Conservation (phyloP, 2,888 invertebrate species). For the Mantis religiosa region DNA sequence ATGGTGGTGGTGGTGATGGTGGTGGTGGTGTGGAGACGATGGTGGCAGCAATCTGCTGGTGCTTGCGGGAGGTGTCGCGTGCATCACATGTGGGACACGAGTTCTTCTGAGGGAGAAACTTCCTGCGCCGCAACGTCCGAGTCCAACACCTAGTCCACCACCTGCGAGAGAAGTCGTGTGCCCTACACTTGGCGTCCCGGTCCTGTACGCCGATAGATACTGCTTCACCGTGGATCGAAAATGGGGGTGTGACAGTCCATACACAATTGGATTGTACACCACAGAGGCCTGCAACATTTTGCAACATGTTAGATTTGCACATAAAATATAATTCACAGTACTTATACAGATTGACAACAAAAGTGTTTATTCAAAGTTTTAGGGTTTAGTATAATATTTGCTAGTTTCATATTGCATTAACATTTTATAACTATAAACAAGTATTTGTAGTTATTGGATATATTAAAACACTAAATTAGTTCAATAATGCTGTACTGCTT, state of each 20-base stretch:
- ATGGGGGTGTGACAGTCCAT: constrained; percentile 44
- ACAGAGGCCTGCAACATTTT: constrained; percentile 39
- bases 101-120: not conserved
- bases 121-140: not conserved
- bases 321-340: too few species aligned
- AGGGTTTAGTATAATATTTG: too few species aligned
- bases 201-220: constrained; percentile 34
- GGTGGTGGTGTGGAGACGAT: not conserved
- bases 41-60: not conserved
- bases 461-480: too few species aligned
- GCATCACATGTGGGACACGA: not conserved
- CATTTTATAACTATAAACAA: too few species aligned
- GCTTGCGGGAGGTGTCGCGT: not conserved
- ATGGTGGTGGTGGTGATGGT: not conserved
- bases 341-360: too few species aligned
- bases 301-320: not conserved
- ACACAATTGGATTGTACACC: constrained; percentile 47
- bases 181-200: not conserved
- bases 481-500: too few species aligned
- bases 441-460: too few species aligned
- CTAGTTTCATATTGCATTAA: too few species aligned
- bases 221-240: constrained; percentile 40
- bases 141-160: too few species aligned
- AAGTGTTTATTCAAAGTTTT: too few species aligned
- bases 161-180: constrained; percentile 1